Conservation (phyloP, 23 tunicate genomes). For the Trididemnum clinides region DNA sequence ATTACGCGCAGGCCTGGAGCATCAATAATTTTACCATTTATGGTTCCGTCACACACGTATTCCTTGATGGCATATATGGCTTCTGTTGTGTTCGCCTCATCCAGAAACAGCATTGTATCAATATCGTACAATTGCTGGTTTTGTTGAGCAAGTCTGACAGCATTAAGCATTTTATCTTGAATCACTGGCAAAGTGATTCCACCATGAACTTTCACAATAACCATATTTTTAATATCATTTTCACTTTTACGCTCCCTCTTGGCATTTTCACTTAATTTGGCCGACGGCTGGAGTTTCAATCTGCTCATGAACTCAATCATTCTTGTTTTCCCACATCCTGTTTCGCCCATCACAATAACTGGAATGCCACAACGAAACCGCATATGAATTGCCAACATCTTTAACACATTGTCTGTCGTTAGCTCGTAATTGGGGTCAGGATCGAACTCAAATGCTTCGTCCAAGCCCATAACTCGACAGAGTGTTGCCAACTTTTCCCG, state of each 20-base stretch:
- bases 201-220: constrained; percentile 77
- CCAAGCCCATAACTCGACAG: constrained; percentile 65
- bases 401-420: constrained; percentile 85
- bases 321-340: constrained; percentile 90
- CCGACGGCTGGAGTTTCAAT: constrained; percentile 43
- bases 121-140: constrained; percentile 7
- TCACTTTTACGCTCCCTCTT: neutral
- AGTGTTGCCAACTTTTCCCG: constrained; percentile 40
- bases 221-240: constrained; percentile 47
- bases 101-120: constrained; percentile 62
- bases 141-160: constrained; percentile 17
- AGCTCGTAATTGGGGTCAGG: constrained; percentile 84
- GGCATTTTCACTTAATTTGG: no score
- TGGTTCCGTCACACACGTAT: constrained; percentile 72
- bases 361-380: constrained; percentile 81
- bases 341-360: constrained; percentile 87
- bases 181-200: constrained; percentile 66
- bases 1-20: constrained; percentile 38
- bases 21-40: constrained; percentile 47
- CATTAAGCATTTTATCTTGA: constrained; percentile 29
- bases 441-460: constrained; percentile 13
- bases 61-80: constrained; percentile 87
- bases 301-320: constrained; percentile 90
- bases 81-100: constrained; percentile 85
- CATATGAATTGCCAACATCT: constrained; percentile 84